Conservation (phyloP, 2,113 vertebrate species). For the Perca schrenkii region DNA sequence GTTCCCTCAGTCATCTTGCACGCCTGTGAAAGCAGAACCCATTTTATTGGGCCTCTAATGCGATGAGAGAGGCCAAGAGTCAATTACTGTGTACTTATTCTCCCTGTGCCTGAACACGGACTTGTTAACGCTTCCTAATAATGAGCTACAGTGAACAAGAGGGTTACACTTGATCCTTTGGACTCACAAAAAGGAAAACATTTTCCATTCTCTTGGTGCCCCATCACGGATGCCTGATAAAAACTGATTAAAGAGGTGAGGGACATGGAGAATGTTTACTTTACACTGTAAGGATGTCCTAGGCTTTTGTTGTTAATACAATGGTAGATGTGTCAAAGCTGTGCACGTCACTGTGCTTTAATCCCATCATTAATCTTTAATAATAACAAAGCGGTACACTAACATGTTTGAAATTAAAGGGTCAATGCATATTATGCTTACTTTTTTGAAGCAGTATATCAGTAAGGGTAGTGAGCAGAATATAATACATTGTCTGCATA, state of each 20-base stretch:
- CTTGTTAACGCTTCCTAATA: constrained; percentile 80
- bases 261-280: constrained; percentile 24
- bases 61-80: constrained; percentile 77
- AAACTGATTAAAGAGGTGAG: constrained; percentile 44
- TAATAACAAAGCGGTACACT: constrained; percentile 6
- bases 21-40: constrained; percentile 68
- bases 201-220: constrained; percentile 50
- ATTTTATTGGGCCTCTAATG: constrained; percentile 70
- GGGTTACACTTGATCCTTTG: constrained; percentile 53
- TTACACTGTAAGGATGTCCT: constrained; percentile 29
- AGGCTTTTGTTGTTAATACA: constrained; percentile 37
- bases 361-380: constrained; percentile 3
- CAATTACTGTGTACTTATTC: constrained; percentile 80
- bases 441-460: not conserved
- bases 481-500: not conserved
- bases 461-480: not conserved
- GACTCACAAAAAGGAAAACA: constrained; percentile 55
- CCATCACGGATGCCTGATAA: constrained; percentile 25
- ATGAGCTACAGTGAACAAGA: constrained; percentile 72
- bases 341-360: constrained; percentile 1
- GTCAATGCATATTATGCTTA: not conserved
- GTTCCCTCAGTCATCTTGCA: constrained; percentile 52
- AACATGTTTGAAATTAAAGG: not conserved
- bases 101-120: constrained; percentile 67
- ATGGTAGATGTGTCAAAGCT: not conserved